Percentiles rank a stretch among this genome's conserved stretches.
Conservation (phyloP, 2,888 invertebrate species). For the Willowsia nigromaculata region DNA sequence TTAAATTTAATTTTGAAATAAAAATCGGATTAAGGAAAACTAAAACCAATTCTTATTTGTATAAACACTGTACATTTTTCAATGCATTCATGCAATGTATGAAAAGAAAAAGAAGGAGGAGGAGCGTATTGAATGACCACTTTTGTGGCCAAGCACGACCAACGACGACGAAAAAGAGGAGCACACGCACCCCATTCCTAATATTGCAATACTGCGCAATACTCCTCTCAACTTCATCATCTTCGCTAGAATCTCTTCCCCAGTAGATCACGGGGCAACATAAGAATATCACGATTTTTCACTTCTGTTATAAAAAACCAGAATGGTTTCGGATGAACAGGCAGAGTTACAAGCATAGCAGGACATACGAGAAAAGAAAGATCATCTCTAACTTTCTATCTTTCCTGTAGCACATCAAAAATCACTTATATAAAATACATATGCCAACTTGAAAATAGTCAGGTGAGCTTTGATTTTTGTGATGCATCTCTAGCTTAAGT, state of each 20-base stretch:
- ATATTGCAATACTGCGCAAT: too few species aligned
- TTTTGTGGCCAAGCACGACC: constrained; percentile 37
- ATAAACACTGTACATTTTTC: too few species aligned
- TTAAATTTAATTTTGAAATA: too few species aligned
- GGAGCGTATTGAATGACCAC: constrained; percentile 21
- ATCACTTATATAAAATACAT: background rate
- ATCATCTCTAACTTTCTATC: constrained; percentile 4
- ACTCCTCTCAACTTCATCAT: background rate
- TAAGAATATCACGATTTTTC: constrained; percentile 45
- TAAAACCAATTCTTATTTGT: too few species aligned
- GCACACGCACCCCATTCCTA: constrained; percentile 15
- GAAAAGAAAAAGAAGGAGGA: background rate
- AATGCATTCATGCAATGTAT: background rate
- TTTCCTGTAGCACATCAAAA: background rate
- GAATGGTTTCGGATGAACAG: background rate
- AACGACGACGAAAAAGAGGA: constrained; percentile 2
- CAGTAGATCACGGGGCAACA: constrained; percentile 27
- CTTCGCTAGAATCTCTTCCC: background rate
- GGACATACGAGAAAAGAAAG: background rate
- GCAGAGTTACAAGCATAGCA: background rate
- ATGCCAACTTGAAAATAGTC: background rate
- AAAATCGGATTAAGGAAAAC: too few species aligned
- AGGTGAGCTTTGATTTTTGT: constrained; percentile 1
- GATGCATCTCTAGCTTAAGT: background rate
- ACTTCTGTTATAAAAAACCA: constrained; percentile 12